Base-by-base conservation (phyloP, 2,113 vertebrate genomes). In the Labeo rohita region DNA sequence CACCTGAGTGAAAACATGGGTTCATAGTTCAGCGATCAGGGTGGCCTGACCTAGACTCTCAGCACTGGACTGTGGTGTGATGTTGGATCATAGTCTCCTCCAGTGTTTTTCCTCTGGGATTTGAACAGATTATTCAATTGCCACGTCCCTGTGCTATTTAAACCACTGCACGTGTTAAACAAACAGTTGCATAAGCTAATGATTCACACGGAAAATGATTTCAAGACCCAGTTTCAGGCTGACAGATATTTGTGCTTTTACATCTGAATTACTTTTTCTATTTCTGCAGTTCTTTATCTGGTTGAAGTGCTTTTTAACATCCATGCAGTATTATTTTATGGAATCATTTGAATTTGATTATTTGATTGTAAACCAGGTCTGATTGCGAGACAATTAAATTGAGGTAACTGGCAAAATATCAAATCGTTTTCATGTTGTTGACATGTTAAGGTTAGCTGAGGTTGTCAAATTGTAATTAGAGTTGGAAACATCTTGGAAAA, bases 141-240 rank as follows among this genome's bases (percentile, higher is more conserved):
- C 63, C 61, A 50, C 45, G 16, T 70, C 80, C 8, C 16, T 63
- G 56, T 43, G 56, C 36, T 52, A 47, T 49, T 66, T 28, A 49
- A 63, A 49, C 79, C 47, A 39, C 7, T 2, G 49, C 15, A 77
- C 13, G 15, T 36, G 61, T 66, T 65, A 21, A 47, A 80, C 78
- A 63, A 61, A 81, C 79, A 34, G 8, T 36, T 18, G 80, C 16
- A 49, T 6, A 82, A 28, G 47, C 18, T 70, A 82, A 82, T 82
- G 28, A 82, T 82, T 82, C 49, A 82, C 28, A 63, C 2, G n/a
- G 8, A 45, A 23, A 80, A 47, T 47, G 3, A 65, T 65, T 23
- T 47, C 12, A 80, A 28, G 56, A 10, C 21, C 45, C 21, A 13
- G 45, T 23, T 74, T 28, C n/a, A 28, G 70, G 21, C 18, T 4